Evolutionary conservation across 1,140 invertebrate species (phyloP), one percentile per base, ranked within the genome.

Genomic region (Drosophila quadrilineata): DNA sequence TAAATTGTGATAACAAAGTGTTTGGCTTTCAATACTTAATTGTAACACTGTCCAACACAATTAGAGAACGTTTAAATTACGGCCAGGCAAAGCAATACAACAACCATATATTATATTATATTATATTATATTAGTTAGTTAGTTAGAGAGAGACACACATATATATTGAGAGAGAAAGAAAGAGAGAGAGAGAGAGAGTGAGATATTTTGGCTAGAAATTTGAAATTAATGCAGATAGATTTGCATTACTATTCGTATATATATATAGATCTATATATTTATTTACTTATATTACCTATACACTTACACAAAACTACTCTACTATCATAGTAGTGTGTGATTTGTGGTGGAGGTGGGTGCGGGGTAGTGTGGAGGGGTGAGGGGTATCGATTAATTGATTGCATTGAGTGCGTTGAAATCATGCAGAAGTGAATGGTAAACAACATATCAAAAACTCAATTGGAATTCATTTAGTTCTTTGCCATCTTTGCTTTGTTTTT

Each of bases 61-160:
- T 74, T 62, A 79, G 72, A n/a, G n/a, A 84, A 82, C 77, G 82
- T 88, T 89, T 85, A 86, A 84, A 86, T 84, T 85, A 88, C 84
- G 73, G 72, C 88, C 86, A 89, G 88, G 88, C 88, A 89, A 89
- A 89, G 88, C 88, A 89, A 89, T 89, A 89, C 87, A 87, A 89
- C 79, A 87, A 77, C 71, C 66, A n/a, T n/a, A n/a, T n/a, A n/a
- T n/a, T n/a, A n/a, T n/a, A n/a, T n/a, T n/a, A n/a, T n/a, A n/a
- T n/a, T n/a, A n/a, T n/a, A n/a, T n/a, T n/a, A n/a, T n/a, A n/a
- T n/a, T n/a, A n/a, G n/a, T n/a, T n/a, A n/a, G n/a, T n/a, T n/a
- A 73, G 26, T 56, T 16, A 17, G 10, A 68, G 33, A 22, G 12
- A 67, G 35, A 19, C 8, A 43, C 6, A 63, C 29, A 62, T 14